Evolutionary conservation across 2,888 invertebrate species (phyloP), one percentile per base, ranked within the genome.

Genomic region (Imbricaverruca yamaguchii): DNA sequence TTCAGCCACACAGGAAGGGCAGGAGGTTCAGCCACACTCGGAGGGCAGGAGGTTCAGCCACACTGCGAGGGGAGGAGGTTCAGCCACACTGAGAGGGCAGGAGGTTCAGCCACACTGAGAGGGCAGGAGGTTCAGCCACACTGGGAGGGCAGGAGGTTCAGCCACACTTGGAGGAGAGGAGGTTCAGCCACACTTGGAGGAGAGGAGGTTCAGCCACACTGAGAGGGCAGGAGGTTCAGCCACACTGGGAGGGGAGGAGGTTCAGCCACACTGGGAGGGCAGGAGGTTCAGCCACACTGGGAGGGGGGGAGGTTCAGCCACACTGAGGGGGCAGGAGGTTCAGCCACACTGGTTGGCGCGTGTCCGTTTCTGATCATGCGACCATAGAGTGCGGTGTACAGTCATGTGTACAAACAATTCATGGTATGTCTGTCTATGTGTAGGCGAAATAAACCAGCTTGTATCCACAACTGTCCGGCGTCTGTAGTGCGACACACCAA

Each of bases 371-470:
- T 39, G 69, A 69, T 69, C 39, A 13, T 69, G 69, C 39, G 39
- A 69, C 25, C 39, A 39, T 69, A 39, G 69, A 39, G 23, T 23
- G 23, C 25, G 39, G 12, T 69, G 69, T 69, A 39, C 23, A 69
- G 69, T 69, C 69, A 69, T 69, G 69, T 69, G 69, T 69, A 69
- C 69, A 69, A 69, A 69, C 7, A 8, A 15, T 25, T 69, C 25
- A 69, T 39, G 11, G 2, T 25, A 69, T 15, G 12, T 15, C 39
- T 69, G 39, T 69, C 3, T 61, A 69, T 23, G 25, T 39, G 23
- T 23, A 69, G 69, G 23, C 25, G 15, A 39, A 69, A 25, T 25
- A 69, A 69, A 69, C 15, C 13, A 23, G 69, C 39, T 69, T 69
- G 69, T 15, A 23, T 4, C 39, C 4, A 39, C 39, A 39, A 39